Percentiles rank a stretch among this genome's conserved stretches.
These are phyloP conservation scores for Drosophila lowei DNA, from an alignment of 1,140 invertebrate genomes.

Conservation along the genomic window DNA sequence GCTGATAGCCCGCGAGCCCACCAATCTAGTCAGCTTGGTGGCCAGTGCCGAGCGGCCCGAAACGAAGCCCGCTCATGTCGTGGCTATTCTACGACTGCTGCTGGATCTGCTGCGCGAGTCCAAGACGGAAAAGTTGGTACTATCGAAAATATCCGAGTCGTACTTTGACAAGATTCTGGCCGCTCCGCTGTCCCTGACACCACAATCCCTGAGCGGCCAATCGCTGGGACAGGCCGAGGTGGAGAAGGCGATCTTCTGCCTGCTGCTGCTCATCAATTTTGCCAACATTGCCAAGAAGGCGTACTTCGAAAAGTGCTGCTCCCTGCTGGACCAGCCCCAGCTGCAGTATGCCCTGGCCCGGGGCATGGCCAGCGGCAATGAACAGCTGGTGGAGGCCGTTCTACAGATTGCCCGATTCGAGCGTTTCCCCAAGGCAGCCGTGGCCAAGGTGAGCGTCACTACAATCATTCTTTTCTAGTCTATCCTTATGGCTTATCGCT, in stretches of 20 bases:
- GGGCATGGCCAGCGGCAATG: slow-evolving; percentile 63
- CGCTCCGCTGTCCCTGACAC: slow-evolving; percentile 42
- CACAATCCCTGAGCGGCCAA: slow-evolving; percentile 55
- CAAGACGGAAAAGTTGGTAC: slow-evolving; percentile 75
- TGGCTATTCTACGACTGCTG: slow-evolving; percentile 63
- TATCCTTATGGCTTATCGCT: too few species aligned
- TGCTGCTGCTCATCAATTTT: slow-evolving; percentile 72
- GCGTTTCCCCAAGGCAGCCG: slow-evolving; percentile 63
- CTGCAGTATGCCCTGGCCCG: slow-evolving; percentile 72
- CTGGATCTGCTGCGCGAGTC: slow-evolving; percentile 54
- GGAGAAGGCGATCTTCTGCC: slow-evolving; percentile 72
- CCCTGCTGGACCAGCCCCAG: slow-evolving; percentile 59
- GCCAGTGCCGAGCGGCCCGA: slow-evolving; percentile 61
- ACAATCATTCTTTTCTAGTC: too few species aligned
- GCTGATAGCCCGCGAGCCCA: slow-evolving; percentile 61
- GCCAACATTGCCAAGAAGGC: slow-evolving; percentile 79
- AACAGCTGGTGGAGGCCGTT: slow-evolving; percentile 58
- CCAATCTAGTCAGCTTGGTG: slow-evolving; percentile 55
- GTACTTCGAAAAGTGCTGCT: slow-evolving; percentile 74
- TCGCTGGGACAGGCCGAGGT: slow-evolving; percentile 55
- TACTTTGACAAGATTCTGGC: slow-evolving; percentile 79
- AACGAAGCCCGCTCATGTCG: slow-evolving; percentile 46
- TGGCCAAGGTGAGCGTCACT: slow-evolving; percentile 65
- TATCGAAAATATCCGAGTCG: slow-evolving; percentile 74
- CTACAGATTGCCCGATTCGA: slow-evolving; percentile 78